These are phyloP conservation scores for Muntiacus reevesi DNA, from an alignment of 2,113 vertebrate genomes.

Conservation along the genomic window DNA sequence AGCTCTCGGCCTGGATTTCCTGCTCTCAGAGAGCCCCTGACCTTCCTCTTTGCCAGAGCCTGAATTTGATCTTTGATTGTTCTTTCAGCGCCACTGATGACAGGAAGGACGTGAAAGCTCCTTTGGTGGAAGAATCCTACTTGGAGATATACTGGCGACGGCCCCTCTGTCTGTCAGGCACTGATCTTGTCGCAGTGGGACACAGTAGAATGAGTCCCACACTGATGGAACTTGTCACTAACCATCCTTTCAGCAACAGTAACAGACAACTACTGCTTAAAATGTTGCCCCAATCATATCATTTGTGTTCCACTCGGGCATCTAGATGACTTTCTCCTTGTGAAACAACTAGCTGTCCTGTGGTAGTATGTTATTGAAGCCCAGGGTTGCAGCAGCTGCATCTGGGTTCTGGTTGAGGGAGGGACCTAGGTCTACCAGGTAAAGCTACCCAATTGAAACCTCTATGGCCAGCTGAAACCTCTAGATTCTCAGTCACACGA, in stretches of 20 bases:
- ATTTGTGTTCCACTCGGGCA: background rate
- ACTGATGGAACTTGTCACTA: background rate
- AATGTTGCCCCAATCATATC: background rate
- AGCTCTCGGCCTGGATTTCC: background rate
- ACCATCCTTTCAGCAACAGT: background rate
- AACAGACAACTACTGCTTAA: background rate
- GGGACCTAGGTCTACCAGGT: background rate
- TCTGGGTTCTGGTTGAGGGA: background rate
- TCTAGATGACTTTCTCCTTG: background rate
- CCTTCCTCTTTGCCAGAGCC: background rate
- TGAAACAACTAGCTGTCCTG: fast-evolving
- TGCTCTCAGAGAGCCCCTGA: background rate
- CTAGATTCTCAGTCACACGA: background rate
- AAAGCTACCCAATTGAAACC: background rate
- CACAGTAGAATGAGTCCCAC: background rate
- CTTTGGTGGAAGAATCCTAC: background rate
- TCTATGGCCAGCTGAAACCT: background rate
- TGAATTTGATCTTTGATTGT: background rate
- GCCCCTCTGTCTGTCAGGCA: background rate
- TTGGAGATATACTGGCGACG: background rate
- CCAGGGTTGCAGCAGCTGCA: background rate
- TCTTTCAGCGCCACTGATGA: background rate
- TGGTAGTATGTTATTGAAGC: background rate
- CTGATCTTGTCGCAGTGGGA: background rate
- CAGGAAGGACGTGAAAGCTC: background rate